phyloP scores from a whole-genome alignment of 2,797 vertebrate species.

The Crenuchus spilurus region DNA sequence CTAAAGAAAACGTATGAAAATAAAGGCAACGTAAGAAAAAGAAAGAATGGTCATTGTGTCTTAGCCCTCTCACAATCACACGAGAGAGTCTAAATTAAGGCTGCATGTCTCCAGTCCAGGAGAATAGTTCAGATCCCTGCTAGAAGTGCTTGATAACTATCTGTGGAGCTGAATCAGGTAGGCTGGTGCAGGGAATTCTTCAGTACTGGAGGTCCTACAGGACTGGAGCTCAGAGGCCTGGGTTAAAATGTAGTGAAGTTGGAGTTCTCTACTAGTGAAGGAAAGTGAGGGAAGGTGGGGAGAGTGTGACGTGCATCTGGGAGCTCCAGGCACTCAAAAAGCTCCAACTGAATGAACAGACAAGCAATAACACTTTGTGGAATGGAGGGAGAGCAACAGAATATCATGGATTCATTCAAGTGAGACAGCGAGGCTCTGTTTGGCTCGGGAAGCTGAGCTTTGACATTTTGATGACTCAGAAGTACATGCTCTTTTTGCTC shows the following conservation, averaged over 20 bases:
- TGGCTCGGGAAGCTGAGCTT: neutral
- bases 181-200: neutral
- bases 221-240: neutral
- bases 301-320: neutral
- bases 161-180: neutral
- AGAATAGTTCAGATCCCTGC: neutral
- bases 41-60: neutral
- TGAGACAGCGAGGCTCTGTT: constrained; percentile 62
- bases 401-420: constrained; percentile 69
- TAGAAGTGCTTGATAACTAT: neutral
- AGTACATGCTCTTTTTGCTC: neutral
- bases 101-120: neutral
- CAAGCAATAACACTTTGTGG: constrained; percentile 82
- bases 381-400: constrained; percentile 71
- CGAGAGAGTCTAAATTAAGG: neutral
- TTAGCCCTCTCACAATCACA: neutral
- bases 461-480: neutral
- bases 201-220: neutral
- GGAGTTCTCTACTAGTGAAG: constrained; percentile 7
- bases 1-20: neutral
- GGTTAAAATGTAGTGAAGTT: neutral
- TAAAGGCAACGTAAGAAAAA: neutral
- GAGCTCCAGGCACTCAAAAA: constrained; percentile 68
- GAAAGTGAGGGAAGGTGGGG: neutral
- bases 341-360: constrained; percentile 83